Evolutionary conservation across 2,888 invertebrate genomes (phyloP).

Genomic region (Ectemnius lituratus): DNA sequence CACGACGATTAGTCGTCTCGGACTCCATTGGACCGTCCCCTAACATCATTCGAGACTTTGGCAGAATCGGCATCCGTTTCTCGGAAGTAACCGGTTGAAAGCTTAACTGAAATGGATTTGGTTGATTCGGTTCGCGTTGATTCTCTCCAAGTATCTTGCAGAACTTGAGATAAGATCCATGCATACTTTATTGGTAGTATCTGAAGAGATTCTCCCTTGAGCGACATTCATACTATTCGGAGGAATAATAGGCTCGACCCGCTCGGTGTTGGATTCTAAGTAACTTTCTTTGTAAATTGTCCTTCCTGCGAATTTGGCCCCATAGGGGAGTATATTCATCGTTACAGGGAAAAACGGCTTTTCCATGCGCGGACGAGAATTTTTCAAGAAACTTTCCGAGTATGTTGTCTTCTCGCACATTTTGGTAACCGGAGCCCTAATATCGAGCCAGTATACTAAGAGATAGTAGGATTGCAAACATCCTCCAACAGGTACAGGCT

Average conservation of each 20-base stretch:
- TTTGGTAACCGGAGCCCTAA: slow-evolving; percentile 64
- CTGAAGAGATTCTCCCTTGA: slow-evolving; percentile 64
- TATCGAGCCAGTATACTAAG: background rate
- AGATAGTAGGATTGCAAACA: background rate
- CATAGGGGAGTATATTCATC: slow-evolving; percentile 53
- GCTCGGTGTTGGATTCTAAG: slow-evolving; percentile 54
- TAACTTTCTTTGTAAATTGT: slow-evolving; percentile 71
- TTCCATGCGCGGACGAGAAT: slow-evolving; percentile 45
- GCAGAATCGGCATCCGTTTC: slow-evolving; percentile 68
- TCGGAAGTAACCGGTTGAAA: slow-evolving; percentile 69
- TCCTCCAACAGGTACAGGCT: background rate
- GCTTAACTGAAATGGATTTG: slow-evolving; percentile 67
- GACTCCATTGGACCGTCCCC: slow-evolving; percentile 70
- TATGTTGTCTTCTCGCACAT: slow-evolving; percentile 74
- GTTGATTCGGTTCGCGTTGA: too few relatives aligned
- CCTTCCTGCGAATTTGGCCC: slow-evolving; percentile 48
- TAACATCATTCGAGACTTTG: slow-evolving; percentile 64
- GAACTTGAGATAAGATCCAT: background rate
- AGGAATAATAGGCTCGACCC: slow-evolving; percentile 63
- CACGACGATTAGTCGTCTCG: slow-evolving; percentile 71
- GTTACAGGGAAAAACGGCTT: slow-evolving; percentile 60
- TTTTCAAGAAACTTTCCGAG: slow-evolving; percentile 69
- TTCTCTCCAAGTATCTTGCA: too few relatives aligned
- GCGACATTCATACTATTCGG: slow-evolving; percentile 63
- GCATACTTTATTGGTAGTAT: slow-evolving; percentile 74